Evolutionary conservation across 2,113 vertebrate species (phyloP).

Genomic region (Dipodomys merriami): DNA sequence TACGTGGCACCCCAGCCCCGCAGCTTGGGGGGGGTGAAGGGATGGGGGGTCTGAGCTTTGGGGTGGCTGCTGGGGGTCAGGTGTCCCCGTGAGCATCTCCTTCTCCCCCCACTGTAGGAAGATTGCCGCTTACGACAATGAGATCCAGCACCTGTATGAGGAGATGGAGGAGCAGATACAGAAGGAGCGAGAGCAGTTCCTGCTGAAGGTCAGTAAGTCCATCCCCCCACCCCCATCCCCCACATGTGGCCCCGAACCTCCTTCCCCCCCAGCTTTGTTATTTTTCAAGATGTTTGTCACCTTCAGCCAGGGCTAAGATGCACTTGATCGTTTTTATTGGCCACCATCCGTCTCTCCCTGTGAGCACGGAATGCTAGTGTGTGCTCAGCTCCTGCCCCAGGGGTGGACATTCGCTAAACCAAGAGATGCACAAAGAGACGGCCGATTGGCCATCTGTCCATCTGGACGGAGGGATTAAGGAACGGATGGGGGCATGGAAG

Average conservation of each 20-base stretch:
- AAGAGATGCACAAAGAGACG: background rate
- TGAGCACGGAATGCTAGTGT: background rate
- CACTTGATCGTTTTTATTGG: background rate
- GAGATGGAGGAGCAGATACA: conserved; percentile 98
- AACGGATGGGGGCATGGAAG: background rate
- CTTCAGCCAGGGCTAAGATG: background rate
- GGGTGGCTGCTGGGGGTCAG: background rate
- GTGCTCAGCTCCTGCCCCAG: background rate
- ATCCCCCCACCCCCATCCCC: too few species aligned
- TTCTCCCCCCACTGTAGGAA: conserved; percentile 86
- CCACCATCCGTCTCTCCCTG: background rate
- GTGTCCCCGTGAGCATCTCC: too few species aligned
- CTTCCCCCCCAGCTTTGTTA: background rate
- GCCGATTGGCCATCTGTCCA: background rate
- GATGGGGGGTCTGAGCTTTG: background rate
- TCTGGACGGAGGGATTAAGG: too few species aligned
- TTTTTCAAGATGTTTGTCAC: background rate
- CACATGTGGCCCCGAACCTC: background rate
- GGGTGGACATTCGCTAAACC: background rate
- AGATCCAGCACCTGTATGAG: conserved; percentile 94
- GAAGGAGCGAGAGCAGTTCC: conserved; percentile 92
- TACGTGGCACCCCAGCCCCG: fast-evolving
- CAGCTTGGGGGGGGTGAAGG: background rate
- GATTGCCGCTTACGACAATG: conserved; percentile 91
- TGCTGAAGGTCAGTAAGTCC: conserved; percentile 88